Evolutionary conservation across 2,113 vertebrate species (phyloP), one percentile per base, ranked within the genome.

Genomic region (Microcebus lehilahytsara): DNA sequence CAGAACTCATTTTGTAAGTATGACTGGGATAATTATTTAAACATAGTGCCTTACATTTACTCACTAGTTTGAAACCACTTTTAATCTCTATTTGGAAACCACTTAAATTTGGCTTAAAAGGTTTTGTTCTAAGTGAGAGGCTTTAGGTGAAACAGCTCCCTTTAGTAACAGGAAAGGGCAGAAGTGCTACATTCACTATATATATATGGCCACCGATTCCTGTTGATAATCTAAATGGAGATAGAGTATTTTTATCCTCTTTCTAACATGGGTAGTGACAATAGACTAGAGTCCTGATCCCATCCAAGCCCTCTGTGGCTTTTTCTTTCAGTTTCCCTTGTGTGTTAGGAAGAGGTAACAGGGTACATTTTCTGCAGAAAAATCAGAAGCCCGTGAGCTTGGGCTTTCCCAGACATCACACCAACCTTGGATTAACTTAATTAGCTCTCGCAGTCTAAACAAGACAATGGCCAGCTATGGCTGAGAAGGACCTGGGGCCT

Each of bases 11-110:
- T 89, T 25, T 27, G 30, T 23, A 81, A 69, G 53, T 60, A 19
- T n/a, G n/a, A 67, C 2, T 69, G 69, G 66, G n/a, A 91, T 64
- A 58, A 64, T 72, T 77, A 74, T 51, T 66, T 83, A 74, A 74
- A 79, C 20, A 25, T 5, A 40, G 77, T 80, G 67, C 34, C 71
- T 96, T 37, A 53, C 19, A 46, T 37, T 84, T 78, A 67, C 51
- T 30, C 10, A 12, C 87, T 88, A 62, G 14, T 20, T 66, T 22
- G 27, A 72, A 96, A 84, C 40, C 64, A 60, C 72, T 72, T 91
- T 78, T 89, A 30, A 91, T 88, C 62, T 72, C 75, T 46, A 83
- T 60, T 66, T 37, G 64, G 32, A 93, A 95, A 93, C 34, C 58
- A 92, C 71, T 84, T 66, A 96, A 83, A 64, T 9, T 58, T 75